These are phyloP conservation scores for Umimayanthus chanpuru DNA, from an alignment of 92 coral and sea anemone species.

Conservation along the genomic window DNA sequence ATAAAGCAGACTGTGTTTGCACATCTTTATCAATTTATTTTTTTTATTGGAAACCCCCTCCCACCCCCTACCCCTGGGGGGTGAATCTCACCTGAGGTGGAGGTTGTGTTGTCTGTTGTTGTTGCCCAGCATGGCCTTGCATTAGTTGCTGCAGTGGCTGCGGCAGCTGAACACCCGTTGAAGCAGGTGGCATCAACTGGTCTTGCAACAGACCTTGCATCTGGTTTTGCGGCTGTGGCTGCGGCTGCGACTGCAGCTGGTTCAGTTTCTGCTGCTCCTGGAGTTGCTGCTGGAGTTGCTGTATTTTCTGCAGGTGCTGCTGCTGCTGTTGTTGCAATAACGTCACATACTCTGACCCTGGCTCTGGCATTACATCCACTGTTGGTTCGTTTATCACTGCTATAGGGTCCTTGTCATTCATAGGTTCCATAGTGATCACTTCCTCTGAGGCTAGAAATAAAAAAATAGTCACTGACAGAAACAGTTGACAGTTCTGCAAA, in stretches of 20 bases:
- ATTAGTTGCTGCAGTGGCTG: constrained; percentile 41
- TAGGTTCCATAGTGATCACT: constrained; percentile 7
- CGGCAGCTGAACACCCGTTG: constrained; percentile 45
- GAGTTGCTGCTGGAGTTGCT: constrained; percentile 79
- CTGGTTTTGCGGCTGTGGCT: background rate
- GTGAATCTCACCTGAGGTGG: constrained; percentile 33
- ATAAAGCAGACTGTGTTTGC: background rate
- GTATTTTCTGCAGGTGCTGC: constrained; percentile 83
- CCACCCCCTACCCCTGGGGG: background rate
- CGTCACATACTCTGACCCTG: constrained; percentile 51
- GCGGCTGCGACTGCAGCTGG: constrained; percentile 79
- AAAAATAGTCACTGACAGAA: too few species aligned
- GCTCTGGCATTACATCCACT: constrained; percentile 42
- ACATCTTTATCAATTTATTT: too few species aligned
- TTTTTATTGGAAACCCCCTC: too few species aligned
- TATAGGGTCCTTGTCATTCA: constrained; percentile 14
- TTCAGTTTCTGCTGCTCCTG: constrained; percentile 90
- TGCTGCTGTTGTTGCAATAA: constrained; percentile 85
- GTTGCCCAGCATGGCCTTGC: constrained; percentile 41
- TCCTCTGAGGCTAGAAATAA: constrained; percentile 8
- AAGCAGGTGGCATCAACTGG: constrained; percentile 48
- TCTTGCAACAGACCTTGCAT: constrained; percentile 46
- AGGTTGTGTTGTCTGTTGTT: constrained; percentile 49
- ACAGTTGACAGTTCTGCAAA: too few species aligned
- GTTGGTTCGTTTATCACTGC: constrained; percentile 12